Conservation (phyloP, 2,797 vertebrate species). For the Anomalospiza imberbis region DNA sequence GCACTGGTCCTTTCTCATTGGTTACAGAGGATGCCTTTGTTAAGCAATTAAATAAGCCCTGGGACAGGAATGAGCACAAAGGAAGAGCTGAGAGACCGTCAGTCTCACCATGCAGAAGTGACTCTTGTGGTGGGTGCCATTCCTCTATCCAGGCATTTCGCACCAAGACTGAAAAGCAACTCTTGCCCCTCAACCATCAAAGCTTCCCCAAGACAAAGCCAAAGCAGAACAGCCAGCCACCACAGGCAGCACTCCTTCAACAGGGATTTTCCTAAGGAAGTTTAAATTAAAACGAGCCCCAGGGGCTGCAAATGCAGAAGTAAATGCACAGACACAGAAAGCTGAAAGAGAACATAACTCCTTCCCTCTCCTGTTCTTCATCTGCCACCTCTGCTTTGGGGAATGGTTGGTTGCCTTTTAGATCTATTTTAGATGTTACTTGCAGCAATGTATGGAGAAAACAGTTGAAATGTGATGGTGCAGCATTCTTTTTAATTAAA, state of each 20-base stretch:
- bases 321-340: not conserved
- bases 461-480: not conserved
- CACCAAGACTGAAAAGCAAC: not conserved
- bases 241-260: not conserved
- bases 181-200: not conserved
- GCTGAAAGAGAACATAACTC: not conserved
- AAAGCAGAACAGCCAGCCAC: not conserved
- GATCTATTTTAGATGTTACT: constrained; percentile 3
- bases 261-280: not conserved
- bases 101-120: not conserved
- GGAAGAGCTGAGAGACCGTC: not conserved
- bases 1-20: not conserved
- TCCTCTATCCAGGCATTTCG: not conserved
- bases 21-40: not conserved
- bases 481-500: not conserved
- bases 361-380: not conserved
- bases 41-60: not conserved
- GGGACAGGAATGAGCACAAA: not conserved
- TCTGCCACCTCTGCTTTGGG: not conserved
- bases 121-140: not conserved
- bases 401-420: not conserved
- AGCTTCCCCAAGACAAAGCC: not conserved
- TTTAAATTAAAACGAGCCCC: not conserved
- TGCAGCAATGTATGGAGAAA: not conserved
- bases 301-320: not conserved